Evolutionary conservation across 1,140 invertebrate species (phyloP).

Genomic region (Drosophila parabipectinata): DNA sequence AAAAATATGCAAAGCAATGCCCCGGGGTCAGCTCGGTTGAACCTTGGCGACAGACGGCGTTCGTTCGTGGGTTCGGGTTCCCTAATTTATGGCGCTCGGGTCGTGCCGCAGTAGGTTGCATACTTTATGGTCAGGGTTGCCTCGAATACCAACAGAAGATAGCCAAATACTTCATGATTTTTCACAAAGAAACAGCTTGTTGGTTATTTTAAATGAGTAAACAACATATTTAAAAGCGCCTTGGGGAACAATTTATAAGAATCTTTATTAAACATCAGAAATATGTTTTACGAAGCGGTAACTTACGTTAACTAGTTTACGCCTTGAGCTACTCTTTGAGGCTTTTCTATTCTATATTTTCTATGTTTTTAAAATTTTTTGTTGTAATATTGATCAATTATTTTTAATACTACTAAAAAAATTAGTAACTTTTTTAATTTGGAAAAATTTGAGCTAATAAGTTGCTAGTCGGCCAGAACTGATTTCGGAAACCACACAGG

Average conservation of each 20-base stretch:
- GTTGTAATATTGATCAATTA: too few relatives aligned
- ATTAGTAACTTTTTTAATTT: too few relatives aligned
- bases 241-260: neutral
- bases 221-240: neutral
- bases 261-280: neutral
- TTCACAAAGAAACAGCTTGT: neutral
- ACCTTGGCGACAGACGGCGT: conserved; percentile 62
- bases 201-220: neutral
- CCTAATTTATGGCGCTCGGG: conserved; percentile 70
- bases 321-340: too few relatives aligned
- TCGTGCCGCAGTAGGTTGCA: conserved; percentile 64
- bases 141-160: neutral
- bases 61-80: conserved; percentile 32
- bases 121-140: conserved; percentile 61
- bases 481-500: conserved; percentile 11
- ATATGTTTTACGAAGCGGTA: neutral
- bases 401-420: too few relatives aligned
- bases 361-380: too few relatives aligned
- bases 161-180: neutral
- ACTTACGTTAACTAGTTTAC: too few relatives aligned
- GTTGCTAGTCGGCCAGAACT: conserved; percentile 12
- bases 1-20: conserved; percentile 62
- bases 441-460: neutral
- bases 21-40: conserved; percentile 34
- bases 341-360: too few relatives aligned